Evolutionary conservation across 1,140 invertebrate species (phyloP).

Genomic region (Limonius californicus): DNA sequence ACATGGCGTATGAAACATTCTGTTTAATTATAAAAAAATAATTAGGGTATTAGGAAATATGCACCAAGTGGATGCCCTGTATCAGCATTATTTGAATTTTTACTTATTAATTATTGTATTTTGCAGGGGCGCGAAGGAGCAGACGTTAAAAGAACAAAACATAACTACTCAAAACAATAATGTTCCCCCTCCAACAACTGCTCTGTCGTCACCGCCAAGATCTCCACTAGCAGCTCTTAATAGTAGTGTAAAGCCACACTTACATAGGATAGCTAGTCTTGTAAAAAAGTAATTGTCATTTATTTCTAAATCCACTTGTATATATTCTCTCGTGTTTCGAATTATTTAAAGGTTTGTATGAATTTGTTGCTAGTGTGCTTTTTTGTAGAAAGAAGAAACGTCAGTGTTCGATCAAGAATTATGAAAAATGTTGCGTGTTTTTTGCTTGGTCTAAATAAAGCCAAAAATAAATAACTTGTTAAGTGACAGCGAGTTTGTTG

Average conservation of each 20-base stretch:
- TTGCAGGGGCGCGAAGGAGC: slow-evolving; percentile 50
- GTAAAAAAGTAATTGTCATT: slow-evolving; percentile 47
- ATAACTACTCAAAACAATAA: slow-evolving; percentile 42
- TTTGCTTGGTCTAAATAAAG: background rate
- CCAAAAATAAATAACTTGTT: slow-evolving; percentile 7
- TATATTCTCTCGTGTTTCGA: background rate
- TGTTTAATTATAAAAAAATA: too few species aligned
- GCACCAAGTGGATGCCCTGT: too few species aligned
- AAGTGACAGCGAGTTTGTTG: background rate
- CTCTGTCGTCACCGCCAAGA: slow-evolving; percentile 40
- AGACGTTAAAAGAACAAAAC: slow-evolving; percentile 47
- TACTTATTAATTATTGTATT: too few species aligned
- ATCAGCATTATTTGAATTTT: too few species aligned
- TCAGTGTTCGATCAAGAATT: slow-evolving; percentile 3
- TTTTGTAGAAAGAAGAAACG: slow-evolving; percentile 3
- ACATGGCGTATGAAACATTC: too few species aligned
- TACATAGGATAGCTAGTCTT: slow-evolving; percentile 49
- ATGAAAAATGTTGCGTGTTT: background rate
- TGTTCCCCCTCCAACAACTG: slow-evolving; percentile 40
- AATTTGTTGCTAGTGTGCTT: slow-evolving; percentile 1
- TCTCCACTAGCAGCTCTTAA: slow-evolving; percentile 42
- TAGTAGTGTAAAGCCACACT: slow-evolving; percentile 44
- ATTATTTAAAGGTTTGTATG: background rate
- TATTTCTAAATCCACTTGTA: background rate
- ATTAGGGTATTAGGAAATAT: too few species aligned